phyloP scores from a whole-genome alignment of 2,888 invertebrate species.

The Drosophila macrospina region DNA sequence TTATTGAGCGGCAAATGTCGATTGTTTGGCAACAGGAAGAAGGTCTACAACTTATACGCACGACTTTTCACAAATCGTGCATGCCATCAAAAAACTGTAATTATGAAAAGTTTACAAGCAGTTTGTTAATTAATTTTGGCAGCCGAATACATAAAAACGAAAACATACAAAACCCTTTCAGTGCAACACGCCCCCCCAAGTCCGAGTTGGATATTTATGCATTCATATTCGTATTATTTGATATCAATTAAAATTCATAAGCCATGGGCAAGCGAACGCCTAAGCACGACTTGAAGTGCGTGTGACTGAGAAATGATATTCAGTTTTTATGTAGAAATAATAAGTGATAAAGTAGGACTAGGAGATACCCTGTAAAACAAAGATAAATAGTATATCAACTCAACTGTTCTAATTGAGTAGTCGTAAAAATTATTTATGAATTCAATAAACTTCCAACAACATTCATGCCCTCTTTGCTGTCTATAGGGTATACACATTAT shows the following conservation, averaged over 20 bases:
- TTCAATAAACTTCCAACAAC: background rate
- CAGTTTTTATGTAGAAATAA: constrained; percentile 15
- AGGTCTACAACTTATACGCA: constrained; percentile 48
- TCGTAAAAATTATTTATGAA: background rate
- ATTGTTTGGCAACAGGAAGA: constrained; percentile 61
- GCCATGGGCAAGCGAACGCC: constrained; percentile 26
- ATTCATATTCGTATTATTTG: constrained; percentile 46
- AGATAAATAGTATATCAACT: too few relatives aligned
- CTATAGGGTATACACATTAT: constrained; percentile 9
- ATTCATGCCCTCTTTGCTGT: background rate
- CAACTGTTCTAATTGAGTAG: too few relatives aligned
- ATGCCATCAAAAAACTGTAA: constrained; percentile 53
- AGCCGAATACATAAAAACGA: constrained; percentile 13
- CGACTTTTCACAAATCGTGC: constrained; percentile 61
- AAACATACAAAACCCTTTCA: constrained; percentile 44
- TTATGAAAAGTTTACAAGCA: constrained; percentile 70
- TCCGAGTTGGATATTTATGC: constrained; percentile 23
- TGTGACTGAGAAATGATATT: constrained; percentile 52
- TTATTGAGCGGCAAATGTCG: constrained; percentile 76
- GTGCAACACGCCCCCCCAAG: constrained; percentile 45
- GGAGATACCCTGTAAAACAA: background rate
- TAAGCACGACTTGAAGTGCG: constrained; percentile 65
- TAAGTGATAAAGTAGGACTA: background rate
- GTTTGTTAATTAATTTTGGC: constrained; percentile 79
- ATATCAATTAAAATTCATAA: constrained; percentile 66